Evolutionary conservation across 2,113 vertebrate genomes (phyloP), one percentile per base, ranked within the genome.

Genomic region (Myiopsitta monachus): DNA sequence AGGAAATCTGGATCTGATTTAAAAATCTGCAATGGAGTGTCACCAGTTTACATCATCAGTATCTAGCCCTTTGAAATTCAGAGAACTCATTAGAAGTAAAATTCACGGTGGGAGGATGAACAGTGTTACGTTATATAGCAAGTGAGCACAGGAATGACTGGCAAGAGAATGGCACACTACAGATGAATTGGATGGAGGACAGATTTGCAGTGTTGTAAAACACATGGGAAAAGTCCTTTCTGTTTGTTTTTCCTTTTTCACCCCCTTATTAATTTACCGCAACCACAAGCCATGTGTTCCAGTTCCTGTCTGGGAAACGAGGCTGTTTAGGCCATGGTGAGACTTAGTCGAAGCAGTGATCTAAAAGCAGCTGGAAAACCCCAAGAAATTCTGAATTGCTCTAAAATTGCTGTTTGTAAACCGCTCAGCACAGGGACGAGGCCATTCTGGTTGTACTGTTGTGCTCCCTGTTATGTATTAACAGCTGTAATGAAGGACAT

Each of bases 301-400:
- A 76, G 87, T 97, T 97, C 97, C 95, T 96, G 95, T 94, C 96
- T 97, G 96, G 92, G 95, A 97, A 97, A 94, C 87, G 79, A 85
- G 54, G 82, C 76, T 97, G 93, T 66, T 47, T 70, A 87, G 66
- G 77, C 72, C 57, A 3, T 67, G 54, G 18, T 96, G 88, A 87
- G 93, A 92, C 88, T 93, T 94, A 76, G 85, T 62, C 0, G 0
- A 94, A 88, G 28, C 39, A 72, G 43, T 43, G 87, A 94, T 94
- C 76, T 85, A 93, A 96, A 97, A 95, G 64, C 95, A 96, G 87
- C 79, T 72, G 68, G 95, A 96, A 98, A 98, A 94, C 91, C 91
- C 96, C 96, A 94, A 97, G 93, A 97, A 98, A 98, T 97, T 96
- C 90, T 88, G 94, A 90, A 68, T 76, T 59, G 46, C 92, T 97